phyloP scores from a whole-genome alignment of 2,888 invertebrate genomes.

The Teinopalpus imperialis region DNA sequence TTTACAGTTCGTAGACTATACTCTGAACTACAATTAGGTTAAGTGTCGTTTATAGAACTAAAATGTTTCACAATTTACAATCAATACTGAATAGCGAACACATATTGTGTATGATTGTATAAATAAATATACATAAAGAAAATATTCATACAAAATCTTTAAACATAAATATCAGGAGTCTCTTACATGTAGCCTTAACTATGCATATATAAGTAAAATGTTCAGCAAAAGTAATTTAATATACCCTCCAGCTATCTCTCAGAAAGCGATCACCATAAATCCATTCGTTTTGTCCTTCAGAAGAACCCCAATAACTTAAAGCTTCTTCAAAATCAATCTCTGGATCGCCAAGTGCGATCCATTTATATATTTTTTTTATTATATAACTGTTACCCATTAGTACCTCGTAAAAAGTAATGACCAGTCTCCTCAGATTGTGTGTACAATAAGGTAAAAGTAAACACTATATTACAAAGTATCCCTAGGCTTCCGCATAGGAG shows the following conservation, averaged over 20 bases:
- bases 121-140: too few species aligned
- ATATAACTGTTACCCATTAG: background rate
- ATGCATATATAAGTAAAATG: too few species aligned
- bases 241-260: constrained; percentile 7
- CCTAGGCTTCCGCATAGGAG: background rate
- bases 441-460: background rate
- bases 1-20: too few species aligned
- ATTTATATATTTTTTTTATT: constrained; percentile 7
- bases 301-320: constrained; percentile 4
- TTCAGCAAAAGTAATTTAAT: too few species aligned
- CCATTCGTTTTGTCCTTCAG: constrained; percentile 10
- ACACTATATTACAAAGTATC: background rate
- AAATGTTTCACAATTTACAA: too few species aligned
- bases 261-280: constrained; percentile 5
- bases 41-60: too few species aligned
- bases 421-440: background rate
- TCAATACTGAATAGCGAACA: too few species aligned
- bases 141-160: too few species aligned
- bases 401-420: background rate
- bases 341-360: background rate
- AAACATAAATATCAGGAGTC: too few species aligned
- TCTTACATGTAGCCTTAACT: too few species aligned
- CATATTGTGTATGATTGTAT: too few species aligned
- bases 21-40: too few species aligned
- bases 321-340: constrained; percentile 8